Percentiles rank a stretch among this genome's conserved stretches.
These are phyloP conservation scores for Drosophila asahinai DNA, from an alignment of 1,140 invertebrate species.

Conservation along the genomic window DNA sequence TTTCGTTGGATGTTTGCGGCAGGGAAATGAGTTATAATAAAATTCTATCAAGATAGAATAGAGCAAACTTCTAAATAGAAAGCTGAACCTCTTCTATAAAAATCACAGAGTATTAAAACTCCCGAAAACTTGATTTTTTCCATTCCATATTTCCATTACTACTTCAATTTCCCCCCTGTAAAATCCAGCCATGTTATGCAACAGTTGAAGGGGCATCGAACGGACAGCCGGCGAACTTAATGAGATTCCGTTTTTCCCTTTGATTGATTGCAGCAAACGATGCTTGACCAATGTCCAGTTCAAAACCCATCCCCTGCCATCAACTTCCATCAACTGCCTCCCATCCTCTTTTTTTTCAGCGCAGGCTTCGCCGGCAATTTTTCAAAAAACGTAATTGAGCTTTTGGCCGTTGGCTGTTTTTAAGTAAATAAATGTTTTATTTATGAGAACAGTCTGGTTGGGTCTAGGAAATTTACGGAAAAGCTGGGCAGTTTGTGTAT, in stretches of 20 bases:
- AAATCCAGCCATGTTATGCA: conserved; percentile 27
- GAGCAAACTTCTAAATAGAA: not conserved
- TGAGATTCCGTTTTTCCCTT: conserved; percentile 62
- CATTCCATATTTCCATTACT: not conserved
- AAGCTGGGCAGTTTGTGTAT: conserved; percentile 1
- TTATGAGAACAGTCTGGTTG: conserved; percentile 54
- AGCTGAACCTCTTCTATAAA: not conserved
- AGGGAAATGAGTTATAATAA: not conserved
- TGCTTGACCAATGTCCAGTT: conserved; percentile 37
- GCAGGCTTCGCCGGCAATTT: conserved; percentile 51
- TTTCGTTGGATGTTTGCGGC: not conserved
- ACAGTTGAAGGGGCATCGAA: conserved; percentile 44
- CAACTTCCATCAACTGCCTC: not conserved
- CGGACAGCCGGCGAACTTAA: conserved; percentile 38
- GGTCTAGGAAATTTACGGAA: not conserved
- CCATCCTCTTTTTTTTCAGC: not conserved
- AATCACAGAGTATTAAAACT: too few species aligned
- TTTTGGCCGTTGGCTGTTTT: conserved; percentile 67
- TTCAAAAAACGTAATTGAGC: conserved; percentile 77
- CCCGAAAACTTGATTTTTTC: not conserved
- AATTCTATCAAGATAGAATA: not conserved
- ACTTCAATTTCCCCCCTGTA: not conserved
- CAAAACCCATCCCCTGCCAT: not conserved
- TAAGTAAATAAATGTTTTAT: conserved; percentile 79
- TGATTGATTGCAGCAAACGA: conserved; percentile 67